These are phyloP conservation scores for Bombus superbus DNA, from an alignment of 1,140 invertebrate genomes.

Conservation along the genomic window DNA sequence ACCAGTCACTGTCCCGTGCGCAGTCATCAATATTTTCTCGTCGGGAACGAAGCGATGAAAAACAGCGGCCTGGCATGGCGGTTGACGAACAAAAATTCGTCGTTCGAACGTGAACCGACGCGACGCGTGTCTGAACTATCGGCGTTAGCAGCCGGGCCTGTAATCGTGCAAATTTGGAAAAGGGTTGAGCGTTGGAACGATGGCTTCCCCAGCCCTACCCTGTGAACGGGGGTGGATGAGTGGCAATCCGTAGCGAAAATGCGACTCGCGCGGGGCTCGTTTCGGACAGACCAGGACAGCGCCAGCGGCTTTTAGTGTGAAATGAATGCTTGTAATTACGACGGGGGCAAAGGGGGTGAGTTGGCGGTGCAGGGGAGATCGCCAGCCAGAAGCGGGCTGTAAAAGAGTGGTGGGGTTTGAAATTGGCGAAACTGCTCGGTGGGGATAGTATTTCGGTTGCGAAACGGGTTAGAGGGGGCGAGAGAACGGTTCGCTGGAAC, in stretches of 20 bases:
- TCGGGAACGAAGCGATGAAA: slow-evolving; percentile 12
- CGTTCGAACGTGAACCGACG: not conserved
- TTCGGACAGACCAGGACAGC: slow-evolving; percentile 55
- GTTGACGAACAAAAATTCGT: not conserved
- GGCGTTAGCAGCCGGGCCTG: slow-evolving; percentile 30
- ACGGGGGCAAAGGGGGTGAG: slow-evolving; percentile 27
- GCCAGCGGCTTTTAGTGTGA: slow-evolving; percentile 68
- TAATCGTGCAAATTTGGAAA: slow-evolving; percentile 65
- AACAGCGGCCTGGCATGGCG: not conserved
- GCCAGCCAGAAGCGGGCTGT: not conserved
- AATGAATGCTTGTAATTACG: slow-evolving; percentile 73
- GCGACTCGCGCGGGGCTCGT: slow-evolving; percentile 69
- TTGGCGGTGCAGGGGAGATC: not conserved
- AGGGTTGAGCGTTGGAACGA: slow-evolving; percentile 33
- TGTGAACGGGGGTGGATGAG: slow-evolving; percentile 40
- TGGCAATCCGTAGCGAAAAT: slow-evolving; percentile 68
- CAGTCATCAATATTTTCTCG: slow-evolving; percentile 28
- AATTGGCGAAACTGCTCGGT: slow-evolving; percentile 22
- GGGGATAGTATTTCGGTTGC: slow-evolving; percentile 41
- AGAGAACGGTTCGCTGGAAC: slow-evolving; percentile 47
- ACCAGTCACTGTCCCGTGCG: not conserved
- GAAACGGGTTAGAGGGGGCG: slow-evolving; percentile 10
- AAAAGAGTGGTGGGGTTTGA: slow-evolving; percentile 2
- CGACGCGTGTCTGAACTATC: slow-evolving; percentile 10
- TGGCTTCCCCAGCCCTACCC: not conserved